Evolutionary conservation across 2,113 vertebrate species (phyloP), one percentile per base, ranked within the genome.

Genomic region (Verasper variegatus): DNA sequence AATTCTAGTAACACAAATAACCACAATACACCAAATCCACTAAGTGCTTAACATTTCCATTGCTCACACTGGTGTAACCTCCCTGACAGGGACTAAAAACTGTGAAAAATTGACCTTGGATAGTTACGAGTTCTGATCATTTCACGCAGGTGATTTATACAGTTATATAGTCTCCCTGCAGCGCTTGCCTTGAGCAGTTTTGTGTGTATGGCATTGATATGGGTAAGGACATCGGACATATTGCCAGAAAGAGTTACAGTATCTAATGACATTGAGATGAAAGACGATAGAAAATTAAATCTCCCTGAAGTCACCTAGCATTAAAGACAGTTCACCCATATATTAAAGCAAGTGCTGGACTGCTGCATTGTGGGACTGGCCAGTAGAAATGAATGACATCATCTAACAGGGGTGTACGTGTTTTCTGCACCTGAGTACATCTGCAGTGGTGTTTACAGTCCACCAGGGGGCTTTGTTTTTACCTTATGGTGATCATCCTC

Each of bases 401-500:
- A 81, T 71, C 27, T 42, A 2, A 37, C 23, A 23, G 26, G 2
- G n/a, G 61, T 2, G 18, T 35, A 40, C 4, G 11, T 54, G 10
- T n/a, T 26, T 74, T 15, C 40, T 47, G 51, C 24, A 66, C 13
- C 31, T 17, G 26, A 64, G 1, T 54, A 11, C 5, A 68, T 18
- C 13, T 74, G 74, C 71, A 83, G 23, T 68, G 18, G 10, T 3
- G 2, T 2, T 27, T 20, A 8, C 8, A 24, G 15, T 56, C 80
- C 86, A 81, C 49, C 60, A 85, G 86, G 27, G 76, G 60, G 71
- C 24, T 2, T n/a, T 6, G 13, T 37, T 52, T 86, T 57, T 95
- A 99, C 98, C 98, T 97, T 93, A 99, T 99, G 71, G 98, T 99
- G 91, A 99, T 99, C 98, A 99, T 99, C 90, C 98, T 95, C 89